A percentile compares a stretch with the other conserved stretches of the same genome.
Conservation (phyloP, 2,797 vertebrate species). For the Ambastaia sidthimunki region DNA sequence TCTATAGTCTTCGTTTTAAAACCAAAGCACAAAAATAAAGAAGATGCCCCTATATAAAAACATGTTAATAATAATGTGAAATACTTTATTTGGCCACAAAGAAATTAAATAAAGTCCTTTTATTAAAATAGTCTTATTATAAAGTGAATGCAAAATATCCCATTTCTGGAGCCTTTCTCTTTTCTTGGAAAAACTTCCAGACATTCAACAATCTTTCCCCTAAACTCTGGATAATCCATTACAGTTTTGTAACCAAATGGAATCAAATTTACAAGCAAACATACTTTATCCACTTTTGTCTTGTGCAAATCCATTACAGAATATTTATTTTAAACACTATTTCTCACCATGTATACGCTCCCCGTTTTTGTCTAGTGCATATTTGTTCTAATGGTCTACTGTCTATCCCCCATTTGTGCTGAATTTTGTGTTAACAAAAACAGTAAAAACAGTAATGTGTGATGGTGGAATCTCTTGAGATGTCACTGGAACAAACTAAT, state of each 20-base stretch:
- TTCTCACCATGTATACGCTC: background rate
- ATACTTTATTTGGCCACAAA: no score
- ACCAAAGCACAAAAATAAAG: no score
- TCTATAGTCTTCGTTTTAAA: no score
- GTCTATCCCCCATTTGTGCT: background rate
- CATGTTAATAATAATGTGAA: no score
- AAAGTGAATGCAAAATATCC: background rate
- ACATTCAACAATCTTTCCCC: background rate
- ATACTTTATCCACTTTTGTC: background rate
- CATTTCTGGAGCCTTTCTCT: slow-evolving; percentile 9
- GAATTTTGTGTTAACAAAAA: no score
- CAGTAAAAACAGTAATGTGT: no score
- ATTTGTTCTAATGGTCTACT: background rate
- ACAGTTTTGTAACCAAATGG: background rate
- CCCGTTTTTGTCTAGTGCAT: background rate
- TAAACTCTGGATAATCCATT: slow-evolving; percentile 7
- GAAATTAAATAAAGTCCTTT: no score
- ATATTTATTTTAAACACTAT: background rate
- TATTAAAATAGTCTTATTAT: background rate
- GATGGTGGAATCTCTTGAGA: background rate
- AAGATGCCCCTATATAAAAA: no score
- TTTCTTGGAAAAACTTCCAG: slow-evolving; percentile 37
- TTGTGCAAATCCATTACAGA: background rate
- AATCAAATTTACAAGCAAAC: background rate
- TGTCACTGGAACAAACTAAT: background rate